Base-by-base conservation (phyloP, 35 echinoderm and acorn worm genomes). In the Apostichopus californicus region DNA sequence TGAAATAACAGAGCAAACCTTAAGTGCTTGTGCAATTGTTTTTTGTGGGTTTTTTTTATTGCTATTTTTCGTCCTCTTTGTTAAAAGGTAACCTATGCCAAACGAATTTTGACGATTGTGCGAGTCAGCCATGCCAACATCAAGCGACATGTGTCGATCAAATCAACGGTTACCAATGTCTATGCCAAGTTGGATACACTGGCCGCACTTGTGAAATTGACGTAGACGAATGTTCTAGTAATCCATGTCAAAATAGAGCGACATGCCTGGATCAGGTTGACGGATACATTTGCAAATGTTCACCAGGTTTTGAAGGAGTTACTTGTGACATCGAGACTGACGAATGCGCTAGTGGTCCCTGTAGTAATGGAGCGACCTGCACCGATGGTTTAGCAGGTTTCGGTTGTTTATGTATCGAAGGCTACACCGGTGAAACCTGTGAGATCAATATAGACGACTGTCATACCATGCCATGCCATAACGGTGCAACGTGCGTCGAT, bases 311-410 rank as follows among this genome's bases (percentile, higher is more conserved):
- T 24, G 54, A 71, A 57, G 94, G 94, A 52, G 8, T 20, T 1
- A 24, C 18, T 55, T 95, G 94, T 83, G 60, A 71, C 14, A 55
- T 53, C 9, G 80, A 94, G 6, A 87, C 93, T 14, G 87, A 98
- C 77, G 97, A 98, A 81, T 98, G 97, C 64, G 46, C 59, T 10
- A 93, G 90, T 53, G 79, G 79, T 63, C 97, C 97, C 1, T 98
- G 97, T 90, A 24, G 46, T 60, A 96, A 98, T 80, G 75, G 79
- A 64, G 95, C 57, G 9, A 93, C 79, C 0, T 98, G 97, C 61
- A 12, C 79, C 4, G 97, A 98, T 94, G 46, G 80, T 71, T 54
- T 92, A 4, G 91, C 85, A 82, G 46, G 52, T 9, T 98, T 79
- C 55, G 87, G 17, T 5, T 98, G 97, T 75, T 23, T 9, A 17